Conservation (phyloP, 2,888 invertebrate genomes). For the Polia nebulosa region DNA sequence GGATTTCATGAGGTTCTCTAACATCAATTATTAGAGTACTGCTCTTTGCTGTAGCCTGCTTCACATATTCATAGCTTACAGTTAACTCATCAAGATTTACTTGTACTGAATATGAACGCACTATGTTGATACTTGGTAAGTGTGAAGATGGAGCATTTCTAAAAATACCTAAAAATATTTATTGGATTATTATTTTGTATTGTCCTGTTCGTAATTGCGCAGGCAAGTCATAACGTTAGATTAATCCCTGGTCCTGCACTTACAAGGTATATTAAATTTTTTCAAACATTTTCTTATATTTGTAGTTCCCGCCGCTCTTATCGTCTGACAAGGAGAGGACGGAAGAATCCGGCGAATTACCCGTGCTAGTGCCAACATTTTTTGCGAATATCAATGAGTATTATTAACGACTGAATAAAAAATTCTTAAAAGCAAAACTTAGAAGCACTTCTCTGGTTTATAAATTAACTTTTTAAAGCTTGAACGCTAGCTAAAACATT, state of each 20-base stretch:
- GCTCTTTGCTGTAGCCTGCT: slow-evolving; percentile 75
- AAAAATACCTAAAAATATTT: slow-evolving; percentile 25
- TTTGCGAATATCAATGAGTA: background rate
- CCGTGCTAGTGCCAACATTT: slow-evolving; percentile 54
- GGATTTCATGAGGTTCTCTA: slow-evolving; percentile 93
- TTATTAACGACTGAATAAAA: background rate
- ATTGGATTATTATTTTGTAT: background rate
- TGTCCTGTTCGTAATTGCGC: background rate
- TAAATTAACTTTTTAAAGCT: background rate
- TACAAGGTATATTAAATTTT: slow-evolving; percentile 37
- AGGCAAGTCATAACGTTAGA: background rate
- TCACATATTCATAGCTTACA: slow-evolving; percentile 86
- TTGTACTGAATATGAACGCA: slow-evolving; percentile 73
- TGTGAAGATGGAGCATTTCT: slow-evolving; percentile 49
- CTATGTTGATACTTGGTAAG: slow-evolving; percentile 28
- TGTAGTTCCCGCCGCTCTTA: slow-evolving; percentile 45
- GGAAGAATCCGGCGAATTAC: slow-evolving; percentile 50
- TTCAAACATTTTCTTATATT: slow-evolving; percentile 42
- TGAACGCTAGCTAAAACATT: background rate
- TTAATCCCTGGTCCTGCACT: slow-evolving; percentile 15
- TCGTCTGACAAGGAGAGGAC: slow-evolving; percentile 41
- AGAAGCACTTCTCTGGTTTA: background rate
- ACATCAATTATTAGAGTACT: slow-evolving; percentile 93
- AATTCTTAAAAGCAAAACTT: background rate
- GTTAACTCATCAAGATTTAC: slow-evolving; percentile 72